phyloP scores from a whole-genome alignment of 2,113 vertebrate species.

The Chamaea fasciata region DNA sequence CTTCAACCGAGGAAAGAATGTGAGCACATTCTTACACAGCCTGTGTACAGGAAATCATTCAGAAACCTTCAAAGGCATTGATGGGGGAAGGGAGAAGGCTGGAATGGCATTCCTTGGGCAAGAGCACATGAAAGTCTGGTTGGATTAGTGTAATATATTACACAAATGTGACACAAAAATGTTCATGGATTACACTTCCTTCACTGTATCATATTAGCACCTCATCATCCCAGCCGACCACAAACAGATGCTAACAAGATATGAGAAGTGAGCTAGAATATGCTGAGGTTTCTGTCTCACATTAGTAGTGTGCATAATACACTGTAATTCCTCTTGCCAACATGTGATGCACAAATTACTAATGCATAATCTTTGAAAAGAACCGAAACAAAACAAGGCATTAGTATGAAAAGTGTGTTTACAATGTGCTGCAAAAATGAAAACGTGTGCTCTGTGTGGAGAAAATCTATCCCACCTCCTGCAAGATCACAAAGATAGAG shows the following conservation, averaged over 20 bases:
- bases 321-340: neutral
- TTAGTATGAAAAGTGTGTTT: slow-evolving; percentile 30
- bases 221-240: slow-evolving; percentile 66
- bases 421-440: slow-evolving; percentile 12
- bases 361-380: slow-evolving; percentile 13
- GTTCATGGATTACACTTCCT: slow-evolving; percentile 67
- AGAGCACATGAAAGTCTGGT: slow-evolving; percentile 66
- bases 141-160: slow-evolving; percentile 64
- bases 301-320: slow-evolving; percentile 13
- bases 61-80: slow-evolving; percentile 61
- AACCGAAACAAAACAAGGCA: slow-evolving; percentile 8
- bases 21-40: slow-evolving; percentile 15
- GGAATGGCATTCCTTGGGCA: slow-evolving; percentile 55
- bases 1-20: neutral
- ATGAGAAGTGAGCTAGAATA: slow-evolving; percentile 33
- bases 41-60: slow-evolving; percentile 62
- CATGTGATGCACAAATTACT: slow-evolving; percentile 23
- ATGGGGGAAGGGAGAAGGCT: slow-evolving; percentile 42
- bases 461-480: neutral
- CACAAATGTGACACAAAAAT: slow-evolving; percentile 68
- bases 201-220: slow-evolving; percentile 68
- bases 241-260: slow-evolving; percentile 66
- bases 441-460: neutral
- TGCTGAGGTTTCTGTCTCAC: slow-evolving; percentile 34
- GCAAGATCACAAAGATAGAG: neutral